Conservation (phyloP, 2,888 invertebrate species). For the Cyaniris semiargus region DNA sequence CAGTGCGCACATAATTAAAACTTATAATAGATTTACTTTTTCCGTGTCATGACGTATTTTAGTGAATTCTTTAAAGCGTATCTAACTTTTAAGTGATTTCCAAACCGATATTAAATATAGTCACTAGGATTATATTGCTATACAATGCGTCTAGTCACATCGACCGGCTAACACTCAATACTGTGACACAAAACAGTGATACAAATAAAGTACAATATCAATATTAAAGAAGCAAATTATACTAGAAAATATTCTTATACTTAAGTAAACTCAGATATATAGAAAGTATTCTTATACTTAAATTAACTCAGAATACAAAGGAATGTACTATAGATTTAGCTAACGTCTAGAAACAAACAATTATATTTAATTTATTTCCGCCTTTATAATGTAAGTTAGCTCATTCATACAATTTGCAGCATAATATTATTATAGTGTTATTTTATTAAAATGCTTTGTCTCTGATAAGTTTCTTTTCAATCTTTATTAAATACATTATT, state of each 20-base stretch:
- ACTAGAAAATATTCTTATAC: background rate
- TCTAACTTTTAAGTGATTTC: constrained; percentile 41
- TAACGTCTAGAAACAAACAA: background rate
- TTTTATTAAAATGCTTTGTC: background rate
- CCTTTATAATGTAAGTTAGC: background rate
- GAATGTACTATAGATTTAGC: background rate
- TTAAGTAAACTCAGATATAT: background rate
- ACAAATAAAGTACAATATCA: background rate
- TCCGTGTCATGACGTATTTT: background rate
- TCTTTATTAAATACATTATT: background rate
- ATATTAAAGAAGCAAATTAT: background rate
- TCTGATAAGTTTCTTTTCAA: background rate
- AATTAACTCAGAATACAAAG: background rate
- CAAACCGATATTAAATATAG: constrained; percentile 67
- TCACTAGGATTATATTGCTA: constrained; percentile 64
- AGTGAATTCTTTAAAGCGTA: background rate
- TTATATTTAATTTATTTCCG: background rate
- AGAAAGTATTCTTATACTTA: background rate
- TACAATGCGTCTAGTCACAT: constrained; percentile 64
- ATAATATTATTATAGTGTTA: background rate
- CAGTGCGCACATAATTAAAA: too few relatives aligned
- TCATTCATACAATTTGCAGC: background rate
- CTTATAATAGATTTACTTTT: too few relatives aligned
- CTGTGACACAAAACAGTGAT: constrained; percentile 23
- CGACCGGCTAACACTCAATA: constrained; percentile 47